Evolutionary conservation across 2,113 vertebrate genomes (phyloP), one percentile per base, ranked within the genome.

Genomic region (Donacobius atricapilla): DNA sequence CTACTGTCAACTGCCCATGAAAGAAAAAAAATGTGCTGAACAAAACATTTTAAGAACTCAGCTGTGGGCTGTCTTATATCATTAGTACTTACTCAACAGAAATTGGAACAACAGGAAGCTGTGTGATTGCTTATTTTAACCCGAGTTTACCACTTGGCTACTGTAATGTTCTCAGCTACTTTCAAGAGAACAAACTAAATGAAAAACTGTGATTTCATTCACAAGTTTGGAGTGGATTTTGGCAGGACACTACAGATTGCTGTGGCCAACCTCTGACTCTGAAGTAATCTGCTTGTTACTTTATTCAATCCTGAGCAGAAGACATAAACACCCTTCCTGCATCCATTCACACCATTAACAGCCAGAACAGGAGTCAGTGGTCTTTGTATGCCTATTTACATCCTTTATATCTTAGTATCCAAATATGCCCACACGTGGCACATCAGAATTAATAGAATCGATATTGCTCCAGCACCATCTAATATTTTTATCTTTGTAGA

Each of bases 171-270:
- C 90, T 75, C 57, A 80, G 78, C 39, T 90, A 51, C 58, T 88
- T 93, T 86, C 42, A 60, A 95, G 64, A 93, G 87, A 50, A 86
- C 71, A 88, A 88, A 64, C 82, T 22, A 88, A 90, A 85, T 30
- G 7, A 93, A 89, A 79, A 85, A 63, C 60, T 21, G 8, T 77
- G 60, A 94, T 63, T 96, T 94, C 75, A 96, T 90, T 93, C 84
- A 94, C 54, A 88, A 73, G 21, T 47, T 69, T 83, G 66, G 73
- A 84, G 39, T 76, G 53, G 42, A 72, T 93, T 96, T 96, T 97
- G 96, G 93, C 94, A 95, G 78, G 27, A 87, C 45, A 70, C 50
- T 35, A 56, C 40, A 85, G 31, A 87, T 54, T 33, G 42, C 73
- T 94, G 81, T 30, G 63, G 78, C 85, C 63, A 89, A 0, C 39